phyloP scores from a whole-genome alignment of 2,888 invertebrate species.

The Bruchidius siliquastri region DNA sequence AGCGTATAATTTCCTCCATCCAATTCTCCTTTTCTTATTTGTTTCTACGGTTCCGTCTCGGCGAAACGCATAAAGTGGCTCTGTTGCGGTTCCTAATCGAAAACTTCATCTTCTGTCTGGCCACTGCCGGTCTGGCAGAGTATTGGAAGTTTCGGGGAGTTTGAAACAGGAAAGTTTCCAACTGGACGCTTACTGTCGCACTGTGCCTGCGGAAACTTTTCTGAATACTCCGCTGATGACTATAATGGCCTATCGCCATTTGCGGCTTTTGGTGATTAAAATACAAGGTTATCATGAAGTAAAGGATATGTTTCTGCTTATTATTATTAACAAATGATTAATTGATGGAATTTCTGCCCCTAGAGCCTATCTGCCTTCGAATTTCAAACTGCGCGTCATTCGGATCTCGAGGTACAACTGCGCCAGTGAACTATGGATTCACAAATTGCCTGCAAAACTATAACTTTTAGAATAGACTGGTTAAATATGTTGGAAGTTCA shows the following conservation, averaged over 20 bases:
- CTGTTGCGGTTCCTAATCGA: not conserved
- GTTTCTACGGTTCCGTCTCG: not conserved
- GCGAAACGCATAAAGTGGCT: not conserved
- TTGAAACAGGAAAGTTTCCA: not conserved
- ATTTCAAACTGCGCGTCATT: no score
- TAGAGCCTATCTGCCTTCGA: no score
- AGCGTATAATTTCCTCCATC: not conserved
- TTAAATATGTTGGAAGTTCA: no score
- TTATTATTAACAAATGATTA: no score
- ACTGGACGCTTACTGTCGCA: not conserved
- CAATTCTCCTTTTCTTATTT: not conserved
- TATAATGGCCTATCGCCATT: not conserved
- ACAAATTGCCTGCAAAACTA: no score
- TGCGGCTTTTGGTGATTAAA: no score
- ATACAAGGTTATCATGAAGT: no score
- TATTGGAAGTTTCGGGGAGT: not conserved
- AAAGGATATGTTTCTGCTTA: no score
- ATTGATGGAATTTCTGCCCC: no score
- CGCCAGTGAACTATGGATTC: no score
- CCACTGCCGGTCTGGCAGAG: not conserved
- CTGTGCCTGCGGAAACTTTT: not conserved
- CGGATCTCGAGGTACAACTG: no score
- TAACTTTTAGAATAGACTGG: no score
- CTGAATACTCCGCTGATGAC: not conserved
- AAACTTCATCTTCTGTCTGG: not conserved